Evolutionary conservation across 2,113 vertebrate species (phyloP).

Genomic region (Myrmecobius fasciatus): DNA sequence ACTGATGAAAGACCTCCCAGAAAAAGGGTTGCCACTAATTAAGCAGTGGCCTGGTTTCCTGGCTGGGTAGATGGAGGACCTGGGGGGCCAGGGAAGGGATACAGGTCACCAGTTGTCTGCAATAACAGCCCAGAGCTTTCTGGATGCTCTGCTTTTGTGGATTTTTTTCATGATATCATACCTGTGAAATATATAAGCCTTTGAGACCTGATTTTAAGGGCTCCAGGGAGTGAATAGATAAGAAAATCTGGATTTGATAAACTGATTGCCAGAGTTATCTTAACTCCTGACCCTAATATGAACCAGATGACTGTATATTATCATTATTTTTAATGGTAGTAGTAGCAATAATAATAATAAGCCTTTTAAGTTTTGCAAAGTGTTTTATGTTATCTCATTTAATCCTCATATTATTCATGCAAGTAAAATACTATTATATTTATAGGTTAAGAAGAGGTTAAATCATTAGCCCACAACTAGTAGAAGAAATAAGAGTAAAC

Average conservation of each 20-base stretch:
- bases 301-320: not conserved
- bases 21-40: not conserved
- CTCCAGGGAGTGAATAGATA: not conserved
- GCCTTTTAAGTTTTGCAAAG: not conserved
- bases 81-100: not conserved
- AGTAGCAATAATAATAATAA: not conserved
- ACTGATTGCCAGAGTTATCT: not conserved
- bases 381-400: not conserved
- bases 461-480: not conserved
- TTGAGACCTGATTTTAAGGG: not conserved
- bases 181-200: not conserved
- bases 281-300: not conserved
- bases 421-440: not conserved
- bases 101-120: not conserved
- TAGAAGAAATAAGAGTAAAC: not conserved
- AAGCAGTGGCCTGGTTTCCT: not conserved
- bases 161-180: not conserved
- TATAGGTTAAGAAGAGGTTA: not conserved
- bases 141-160: not conserved
- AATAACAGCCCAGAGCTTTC: not conserved
- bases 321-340: not conserved
- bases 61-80: not conserved
- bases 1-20: conserved; percentile 3
- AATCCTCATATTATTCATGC: not conserved
- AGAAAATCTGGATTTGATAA: not conserved